phyloP scores from a whole-genome alignment of 1,140 invertebrate species.

The Aphaenogaster ashmeadi region DNA sequence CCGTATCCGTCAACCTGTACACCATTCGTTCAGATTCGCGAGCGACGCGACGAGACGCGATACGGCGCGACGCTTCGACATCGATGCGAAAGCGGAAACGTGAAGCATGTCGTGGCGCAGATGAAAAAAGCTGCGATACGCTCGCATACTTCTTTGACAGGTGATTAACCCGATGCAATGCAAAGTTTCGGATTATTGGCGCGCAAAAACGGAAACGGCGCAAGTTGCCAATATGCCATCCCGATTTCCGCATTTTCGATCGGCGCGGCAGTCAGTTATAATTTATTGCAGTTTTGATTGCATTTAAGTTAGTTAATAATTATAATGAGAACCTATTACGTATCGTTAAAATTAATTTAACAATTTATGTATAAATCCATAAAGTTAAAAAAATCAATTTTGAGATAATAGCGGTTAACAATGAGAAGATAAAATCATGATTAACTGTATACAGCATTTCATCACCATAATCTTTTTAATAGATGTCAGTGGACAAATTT shows the following conservation, averaged over 20 bases:
- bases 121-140: conserved; percentile 49
- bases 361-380: neutral
- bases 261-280: neutral
- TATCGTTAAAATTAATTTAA: conserved; percentile 19
- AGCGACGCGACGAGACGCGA: conserved; percentile 35
- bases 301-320: neutral
- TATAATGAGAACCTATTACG: neutral
- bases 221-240: conserved; percentile 12
- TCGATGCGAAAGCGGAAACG: conserved; percentile 41
- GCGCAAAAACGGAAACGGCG: conserved; percentile 25
- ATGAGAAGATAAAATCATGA: neutral
- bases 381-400: neutral
- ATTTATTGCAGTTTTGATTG: neutral
- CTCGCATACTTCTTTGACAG: conserved; percentile 59
- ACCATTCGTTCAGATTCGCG: conserved; percentile 49
- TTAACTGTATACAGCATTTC: neutral
- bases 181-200: conserved; percentile 46
- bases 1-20: conserved; percentile 43
- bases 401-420: neutral
- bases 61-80: conserved; percentile 32
- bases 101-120: conserved; percentile 41
- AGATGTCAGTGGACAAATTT: neutral
- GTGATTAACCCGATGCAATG: conserved; percentile 45
- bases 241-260: neutral
- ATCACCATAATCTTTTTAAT: neutral